Base-by-base conservation (phyloP, 2,113 vertebrate genomes). In the Heptranchias perlo region DNA sequence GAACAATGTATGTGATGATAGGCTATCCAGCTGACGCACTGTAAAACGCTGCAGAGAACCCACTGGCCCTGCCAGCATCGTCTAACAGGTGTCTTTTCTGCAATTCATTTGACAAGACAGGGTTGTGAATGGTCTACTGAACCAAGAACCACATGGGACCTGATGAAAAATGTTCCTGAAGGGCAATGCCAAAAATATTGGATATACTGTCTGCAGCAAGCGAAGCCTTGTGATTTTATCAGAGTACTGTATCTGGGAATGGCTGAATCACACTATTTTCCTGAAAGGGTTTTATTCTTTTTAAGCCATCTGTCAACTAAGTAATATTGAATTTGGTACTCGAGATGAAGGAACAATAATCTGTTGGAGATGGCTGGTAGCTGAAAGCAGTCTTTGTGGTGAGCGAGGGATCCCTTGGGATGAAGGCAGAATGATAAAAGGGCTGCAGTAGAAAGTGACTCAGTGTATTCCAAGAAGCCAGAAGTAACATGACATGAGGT, bases 231-330 rank as follows among this genome's bases (percentile, higher is more conserved):
- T 49, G 93, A 95, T 64, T 95, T 69, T 69, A 94, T 94, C 92
- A 94, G 61, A 3, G 5, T 94, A 28, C 92, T 64, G 62, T 65
- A 95, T 95, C 44, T 95, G 44, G 64, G 8, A 95, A 67, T 28
- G 28, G 23, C 64, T 95, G 62, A 44, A 95, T 69, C 93, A 67
- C 44, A 23, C 39, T 95, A 35, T 67, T 95, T 95, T 67, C 11
- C 93, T 95, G 93, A 95, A 95, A 44, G 62, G 62, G 39, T 47
- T 95, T 95, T 95, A 67, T 95, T 67, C 93, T 67, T 65, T 67
- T n/a, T 28, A 94, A 95, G 25, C 67, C 93, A 65, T 69, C 93
- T 67, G 93, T 67, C 93, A 95, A 47, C 93, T 44, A 95, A 95
- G 44, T 49, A 23, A 65, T 95, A 95, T 69, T 95, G 93, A 69